Evolutionary conservation across 2,888 invertebrate species (phyloP), one percentile per base, ranked within the genome.

Genomic region (Eustalomyia histrio): DNA sequence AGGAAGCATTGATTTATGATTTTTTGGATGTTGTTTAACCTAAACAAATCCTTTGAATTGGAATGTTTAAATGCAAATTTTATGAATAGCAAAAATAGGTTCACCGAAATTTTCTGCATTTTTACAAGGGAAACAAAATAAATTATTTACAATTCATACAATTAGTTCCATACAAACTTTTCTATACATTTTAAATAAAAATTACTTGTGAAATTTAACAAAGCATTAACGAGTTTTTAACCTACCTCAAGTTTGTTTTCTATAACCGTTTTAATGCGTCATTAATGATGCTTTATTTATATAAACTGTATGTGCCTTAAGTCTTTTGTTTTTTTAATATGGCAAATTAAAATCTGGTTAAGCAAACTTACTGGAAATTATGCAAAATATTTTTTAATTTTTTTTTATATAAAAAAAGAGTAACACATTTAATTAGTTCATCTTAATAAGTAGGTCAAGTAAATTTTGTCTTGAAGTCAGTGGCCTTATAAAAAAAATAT

Each of bases 321-420:
- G 64, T 64, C 24, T 43, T 50, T 5, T 33, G 16, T 24, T 52
- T 55, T n/a, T 55, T 67, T 55, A 53, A 57, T 47, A n/a, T 47
- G n/a, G 10, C 6, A 14, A 47, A 47, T 47, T 47, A 47, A 47
- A 47, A n/a, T n/a, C 16, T 47, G 1, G 14, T 47, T 47, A 47
- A n/a, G 43, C n/a, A 47, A 47, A 47, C n/a, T 47, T n/a, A 47
- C 4, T 14, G n/a, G n/a, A 47, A 47, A 47, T 47, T 47, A 16
- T 47, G n/a, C n/a, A 47, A 47, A 47, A 47, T n/a, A 2, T n/a
- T 14, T 12, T 14, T 12, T 39, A 39, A 12, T 12, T 47, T n/a
- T n/a, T n/a, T n/a, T n/a, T n/a, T n/a, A n/a, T n/a, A n/a, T n/a
- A n/a, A n/a, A n/a, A n/a, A n/a, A n/a, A n/a, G n/a, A n/a, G n/a